Evolutionary conservation across 2,888 invertebrate genomes (phyloP).

Genomic region (Ischnus inquisitorius): DNA sequence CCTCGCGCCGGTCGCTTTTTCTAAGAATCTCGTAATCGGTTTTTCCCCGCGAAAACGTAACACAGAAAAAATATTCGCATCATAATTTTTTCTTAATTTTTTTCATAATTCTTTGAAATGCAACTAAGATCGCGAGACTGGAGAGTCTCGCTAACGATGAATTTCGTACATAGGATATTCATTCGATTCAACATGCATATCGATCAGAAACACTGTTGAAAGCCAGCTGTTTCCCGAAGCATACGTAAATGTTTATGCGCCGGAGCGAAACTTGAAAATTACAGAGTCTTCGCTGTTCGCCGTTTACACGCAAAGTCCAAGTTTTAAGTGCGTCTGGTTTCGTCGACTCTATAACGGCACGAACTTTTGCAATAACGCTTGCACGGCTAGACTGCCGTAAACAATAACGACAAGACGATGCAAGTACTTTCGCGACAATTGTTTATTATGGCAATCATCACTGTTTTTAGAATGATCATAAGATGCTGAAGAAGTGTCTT

Average conservation of each 20-base stretch:
- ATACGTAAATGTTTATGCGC: conserved; percentile 36
- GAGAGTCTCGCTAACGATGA: neutral
- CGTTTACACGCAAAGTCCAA: conserved; percentile 35
- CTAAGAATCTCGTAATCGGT: neutral
- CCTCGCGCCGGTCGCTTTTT: neutral
- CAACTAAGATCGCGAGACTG: neutral
- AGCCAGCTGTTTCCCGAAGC: conserved; percentile 20
- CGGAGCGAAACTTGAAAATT: conserved; percentile 35
- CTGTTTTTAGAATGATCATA: conserved; percentile 70
- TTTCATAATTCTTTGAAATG: neutral
- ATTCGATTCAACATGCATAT: conserved; percentile 12
- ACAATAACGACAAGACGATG: neutral
- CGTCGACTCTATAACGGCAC: conserved; percentile 1
- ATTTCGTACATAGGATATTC: conserved; percentile 12
- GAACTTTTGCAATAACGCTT: neutral
- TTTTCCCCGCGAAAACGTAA: neutral
- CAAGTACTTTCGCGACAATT: neutral
- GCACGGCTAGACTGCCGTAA: neutral
- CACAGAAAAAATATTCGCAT: neutral
- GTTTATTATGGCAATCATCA: neutral
- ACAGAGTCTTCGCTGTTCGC: neutral
- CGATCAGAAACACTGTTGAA: conserved; percentile 22
- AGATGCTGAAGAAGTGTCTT: conserved; percentile 72
- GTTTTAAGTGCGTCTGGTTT: conserved; percentile 18
- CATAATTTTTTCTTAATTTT: neutral